A percentile compares a stretch with the other conserved stretches of the same genome.
These are phyloP conservation scores for Heptranchias perlo DNA, from an alignment of 2,113 vertebrate species.

Conservation along the genomic window DNA sequence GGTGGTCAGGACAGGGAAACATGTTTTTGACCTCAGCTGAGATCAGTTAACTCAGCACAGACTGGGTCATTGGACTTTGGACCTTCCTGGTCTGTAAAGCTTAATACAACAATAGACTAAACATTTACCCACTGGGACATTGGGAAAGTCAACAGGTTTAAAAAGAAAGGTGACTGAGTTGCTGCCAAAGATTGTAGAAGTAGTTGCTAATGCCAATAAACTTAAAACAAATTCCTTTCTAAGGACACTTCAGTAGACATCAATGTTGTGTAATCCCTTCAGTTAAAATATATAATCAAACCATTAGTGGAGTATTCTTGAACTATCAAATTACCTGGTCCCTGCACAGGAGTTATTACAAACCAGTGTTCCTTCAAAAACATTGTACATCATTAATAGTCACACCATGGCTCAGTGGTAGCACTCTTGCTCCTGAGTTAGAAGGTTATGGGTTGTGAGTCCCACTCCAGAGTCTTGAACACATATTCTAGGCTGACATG, in stretches of 20 bases:
- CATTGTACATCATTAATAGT: neutral
- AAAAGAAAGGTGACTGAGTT: neutral
- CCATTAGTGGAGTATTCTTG: neutral
- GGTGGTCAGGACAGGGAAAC: neutral
- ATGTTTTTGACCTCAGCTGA: neutral
- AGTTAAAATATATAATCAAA: neutral
- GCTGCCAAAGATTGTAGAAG: neutral
- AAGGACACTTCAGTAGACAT: neutral
- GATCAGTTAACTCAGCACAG: neutral
- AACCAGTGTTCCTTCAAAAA: neutral
- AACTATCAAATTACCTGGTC: neutral
- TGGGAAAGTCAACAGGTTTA: neutral
- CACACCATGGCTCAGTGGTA: neutral
- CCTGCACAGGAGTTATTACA: neutral
- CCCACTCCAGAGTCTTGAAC: neutral
- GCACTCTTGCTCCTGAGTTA: neutral
- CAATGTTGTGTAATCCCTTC: neutral
- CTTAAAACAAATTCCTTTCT: neutral
- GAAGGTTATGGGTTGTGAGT: neutral
- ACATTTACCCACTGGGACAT: neutral
- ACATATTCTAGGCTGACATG: neutral
- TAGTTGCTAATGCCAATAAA: neutral
- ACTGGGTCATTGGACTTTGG: neutral
- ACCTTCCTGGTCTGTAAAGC: neutral
- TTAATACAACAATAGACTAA: neutral